phyloP scores from a whole-genome alignment of 2,797 vertebrate genomes.

The Chelmon rostratus region DNA sequence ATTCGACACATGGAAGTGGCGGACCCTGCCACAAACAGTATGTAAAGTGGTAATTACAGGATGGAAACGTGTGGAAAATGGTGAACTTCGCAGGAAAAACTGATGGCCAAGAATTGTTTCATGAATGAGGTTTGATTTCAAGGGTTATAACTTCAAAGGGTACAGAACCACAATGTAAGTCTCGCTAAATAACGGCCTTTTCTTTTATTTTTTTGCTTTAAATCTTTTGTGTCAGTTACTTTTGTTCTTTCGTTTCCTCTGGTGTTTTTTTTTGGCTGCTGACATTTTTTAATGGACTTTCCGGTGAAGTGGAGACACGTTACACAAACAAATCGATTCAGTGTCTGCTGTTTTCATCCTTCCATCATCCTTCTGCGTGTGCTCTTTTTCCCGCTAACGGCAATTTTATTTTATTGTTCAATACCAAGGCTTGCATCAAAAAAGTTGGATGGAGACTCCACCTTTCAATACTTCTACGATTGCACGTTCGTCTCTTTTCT shows the following conservation, averaged over 20 bases:
- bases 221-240: not conserved
- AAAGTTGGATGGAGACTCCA: not conserved
- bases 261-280: not conserved
- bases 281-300: not conserved
- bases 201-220: not conserved
- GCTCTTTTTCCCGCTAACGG: not conserved
- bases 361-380: not conserved
- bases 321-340: not conserved
- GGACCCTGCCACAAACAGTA: not conserved
- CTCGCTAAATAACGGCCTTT: not conserved
- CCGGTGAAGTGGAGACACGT: not conserved
- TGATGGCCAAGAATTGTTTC: not conserved
- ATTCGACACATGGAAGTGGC: rapidly evolving
- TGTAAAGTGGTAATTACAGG: too few species aligned
- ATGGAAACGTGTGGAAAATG: not conserved
- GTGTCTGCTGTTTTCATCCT: not conserved
- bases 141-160: not conserved
- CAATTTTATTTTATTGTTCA: not conserved
- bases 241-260: not conserved
- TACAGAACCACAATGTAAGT: too few species aligned
- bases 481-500: not conserved
- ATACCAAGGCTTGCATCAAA: not conserved
- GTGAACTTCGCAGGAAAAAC: not conserved
- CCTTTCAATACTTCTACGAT: not conserved
- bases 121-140: not conserved